Percentiles rank a stretch among this genome's conserved stretches.
These are phyloP conservation scores for Anthopleura xanthogrammica DNA, from an alignment of 92 coral and sea anemone genomes.

Conservation along the genomic window DNA sequence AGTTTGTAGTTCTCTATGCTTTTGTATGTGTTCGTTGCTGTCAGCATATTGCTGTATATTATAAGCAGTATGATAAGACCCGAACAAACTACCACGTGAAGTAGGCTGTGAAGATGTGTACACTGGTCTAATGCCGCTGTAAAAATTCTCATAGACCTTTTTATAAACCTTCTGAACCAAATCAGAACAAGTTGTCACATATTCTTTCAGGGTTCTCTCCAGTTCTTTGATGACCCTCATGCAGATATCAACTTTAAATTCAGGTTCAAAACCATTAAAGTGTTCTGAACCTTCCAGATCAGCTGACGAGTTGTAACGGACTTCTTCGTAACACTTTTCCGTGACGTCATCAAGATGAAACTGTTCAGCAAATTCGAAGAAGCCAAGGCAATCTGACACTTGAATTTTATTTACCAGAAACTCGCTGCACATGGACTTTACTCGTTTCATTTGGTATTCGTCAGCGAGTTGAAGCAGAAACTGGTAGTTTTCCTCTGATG, in stretches of 20 bases:
- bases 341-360: conserved; percentile 35
- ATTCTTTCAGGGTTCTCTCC: too few relatives aligned
- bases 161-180: too few relatives aligned
- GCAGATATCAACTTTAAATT: conserved; percentile 5
- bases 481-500: conserved; percentile 18
- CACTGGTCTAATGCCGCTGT: not conserved
- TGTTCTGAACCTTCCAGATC: not conserved
- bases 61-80: too few relatives aligned
- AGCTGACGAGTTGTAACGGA: conserved; percentile 25
- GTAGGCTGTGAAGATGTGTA: too few relatives aligned
- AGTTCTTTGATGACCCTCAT: too few relatives aligned
- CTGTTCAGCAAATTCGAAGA: conserved; percentile 55
- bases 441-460: conserved; percentile 65
- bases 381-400: conserved; percentile 44
- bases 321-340: conserved; percentile 46
- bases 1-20: not conserved
- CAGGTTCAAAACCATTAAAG: too few relatives aligned
- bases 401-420: conserved; percentile 40
- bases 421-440: conserved; percentile 46
- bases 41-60: too few relatives aligned
- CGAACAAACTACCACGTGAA: too few relatives aligned
- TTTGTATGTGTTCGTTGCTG: not conserved
- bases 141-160: too few relatives aligned
- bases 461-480: conserved; percentile 64
- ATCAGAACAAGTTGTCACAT: too few relatives aligned